Conservation (phyloP, 1,140 invertebrate genomes). For the Proales similis region DNA sequence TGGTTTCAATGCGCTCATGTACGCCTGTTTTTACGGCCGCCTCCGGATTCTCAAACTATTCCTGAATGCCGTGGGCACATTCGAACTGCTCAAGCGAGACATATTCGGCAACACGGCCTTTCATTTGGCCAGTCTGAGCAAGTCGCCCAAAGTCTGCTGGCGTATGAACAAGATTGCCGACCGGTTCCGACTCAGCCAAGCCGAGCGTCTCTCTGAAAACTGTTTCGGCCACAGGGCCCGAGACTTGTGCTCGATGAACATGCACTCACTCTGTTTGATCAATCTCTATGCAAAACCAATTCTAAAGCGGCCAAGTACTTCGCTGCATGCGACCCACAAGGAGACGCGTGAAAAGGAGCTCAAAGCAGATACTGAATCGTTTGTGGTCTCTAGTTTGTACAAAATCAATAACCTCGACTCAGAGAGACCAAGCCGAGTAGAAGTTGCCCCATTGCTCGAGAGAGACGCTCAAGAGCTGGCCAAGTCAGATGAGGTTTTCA, state of each 20-base stretch:
- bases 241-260: constrained; percentile 13
- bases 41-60: constrained; percentile 41
- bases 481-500: too few relatives aligned
- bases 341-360: too few relatives aligned
- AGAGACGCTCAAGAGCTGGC: too few relatives aligned
- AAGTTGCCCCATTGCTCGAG: too few relatives aligned
- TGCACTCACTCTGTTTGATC: neutral
- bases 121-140: constrained; percentile 7
- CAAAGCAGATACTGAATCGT: too few relatives aligned
- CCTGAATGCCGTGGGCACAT: constrained; percentile 40
- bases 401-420: too few relatives aligned
- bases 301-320: too few relatives aligned
- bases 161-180: neutral
- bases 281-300: neutral
- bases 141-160: neutral
- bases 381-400: too few relatives aligned
- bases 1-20: constrained; percentile 46
- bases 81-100: constrained; percentile 1
- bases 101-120: constrained; percentile 32
- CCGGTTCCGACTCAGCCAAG: constrained; percentile 10
- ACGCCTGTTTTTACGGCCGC: constrained; percentile 45
- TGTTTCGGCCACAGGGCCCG: neutral
- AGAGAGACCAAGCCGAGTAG: too few relatives aligned
- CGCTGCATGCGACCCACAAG: too few relatives aligned
- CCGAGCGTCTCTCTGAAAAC: neutral